Evolutionary conservation across 2,888 invertebrate genomes (phyloP).

Genomic region (Melanophora roralis): DNA sequence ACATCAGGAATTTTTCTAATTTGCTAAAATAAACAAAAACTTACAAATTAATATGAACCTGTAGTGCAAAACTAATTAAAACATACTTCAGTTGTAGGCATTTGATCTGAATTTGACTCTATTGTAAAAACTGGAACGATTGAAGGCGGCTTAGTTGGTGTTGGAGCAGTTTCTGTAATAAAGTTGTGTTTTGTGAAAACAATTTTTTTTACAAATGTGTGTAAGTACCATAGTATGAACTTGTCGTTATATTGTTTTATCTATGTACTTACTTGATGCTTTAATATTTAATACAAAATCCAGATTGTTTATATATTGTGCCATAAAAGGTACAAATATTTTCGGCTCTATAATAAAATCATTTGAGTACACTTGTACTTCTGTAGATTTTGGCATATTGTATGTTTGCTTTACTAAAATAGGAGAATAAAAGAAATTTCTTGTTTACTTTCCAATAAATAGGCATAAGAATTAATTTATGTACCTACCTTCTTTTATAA

Average conservation of each 20-base stretch:
- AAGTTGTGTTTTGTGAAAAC: too few relatives aligned
- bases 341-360: conserved; percentile 27
- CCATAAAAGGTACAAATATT: conserved; percentile 32
- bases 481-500: conserved; percentile 17
- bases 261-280: conserved; percentile 15
- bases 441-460: too few relatives aligned
- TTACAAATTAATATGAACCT: too few relatives aligned
- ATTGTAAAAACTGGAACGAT: too few relatives aligned
- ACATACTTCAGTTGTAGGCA: conserved; percentile 12
- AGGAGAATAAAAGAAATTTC: background rate
- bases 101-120: background rate
- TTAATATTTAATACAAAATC: conserved; percentile 41
- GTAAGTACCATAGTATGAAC: too few relatives aligned
- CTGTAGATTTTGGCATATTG: background rate
- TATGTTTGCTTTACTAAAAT: conserved; percentile 15
- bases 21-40: too few relatives aligned
- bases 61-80: background rate
- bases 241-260: too few relatives aligned
- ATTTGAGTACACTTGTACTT: conserved; percentile 33
- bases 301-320: conserved; percentile 36
- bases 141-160: background rate
- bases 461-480: too few relatives aligned
- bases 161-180: too few relatives aligned
- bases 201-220: too few relatives aligned
- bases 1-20: conserved; percentile 20